These are phyloP conservation scores for Lanistes nyassanus DNA, from an alignment of 1,140 invertebrate genomes.

Conservation along the genomic window DNA sequence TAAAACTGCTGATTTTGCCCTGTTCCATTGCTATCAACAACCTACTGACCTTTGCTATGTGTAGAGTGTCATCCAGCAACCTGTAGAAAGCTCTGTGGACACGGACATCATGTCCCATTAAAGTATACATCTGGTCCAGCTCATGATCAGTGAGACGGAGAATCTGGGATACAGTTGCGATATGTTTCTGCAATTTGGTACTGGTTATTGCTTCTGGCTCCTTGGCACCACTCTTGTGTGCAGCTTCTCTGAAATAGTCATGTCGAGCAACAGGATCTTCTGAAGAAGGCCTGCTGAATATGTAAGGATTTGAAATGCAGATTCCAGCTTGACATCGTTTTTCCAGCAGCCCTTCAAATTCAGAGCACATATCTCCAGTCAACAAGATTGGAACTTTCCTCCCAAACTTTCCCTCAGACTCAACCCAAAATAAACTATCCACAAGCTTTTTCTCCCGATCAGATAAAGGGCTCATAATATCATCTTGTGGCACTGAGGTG, in stretches of 20 bases:
- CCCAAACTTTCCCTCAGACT: slow-evolving; percentile 25
- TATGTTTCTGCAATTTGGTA: slow-evolving; percentile 1
- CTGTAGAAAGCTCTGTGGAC: slow-evolving; percentile 4
- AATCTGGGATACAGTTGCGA: background rate
- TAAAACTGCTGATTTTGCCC: background rate
- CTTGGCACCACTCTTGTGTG: background rate
- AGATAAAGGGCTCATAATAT: too few species aligned
- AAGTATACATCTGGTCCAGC: background rate
- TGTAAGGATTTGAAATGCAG: background rate
- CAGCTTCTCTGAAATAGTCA: background rate
- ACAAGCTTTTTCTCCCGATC: too few species aligned
- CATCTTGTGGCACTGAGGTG: too few species aligned
- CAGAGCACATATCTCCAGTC: too few species aligned
- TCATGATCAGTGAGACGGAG: background rate
- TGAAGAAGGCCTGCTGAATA: background rate
- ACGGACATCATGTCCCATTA: background rate
- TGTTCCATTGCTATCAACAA: slow-evolving; percentile 1
- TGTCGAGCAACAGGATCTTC: background rate
- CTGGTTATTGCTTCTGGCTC: background rate
- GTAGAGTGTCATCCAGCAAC: background rate
- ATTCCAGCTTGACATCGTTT: background rate
- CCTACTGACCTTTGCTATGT: background rate
- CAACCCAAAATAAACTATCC: too few species aligned
- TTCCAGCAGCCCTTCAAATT: too few species aligned
- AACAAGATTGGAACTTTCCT: slow-evolving; percentile 21